A percentile compares a stretch with the other conserved stretches of the same genome.
These are phyloP conservation scores for Epinotia bilunana DNA, from an alignment of 2,888 invertebrate genomes.

Conservation along the genomic window DNA sequence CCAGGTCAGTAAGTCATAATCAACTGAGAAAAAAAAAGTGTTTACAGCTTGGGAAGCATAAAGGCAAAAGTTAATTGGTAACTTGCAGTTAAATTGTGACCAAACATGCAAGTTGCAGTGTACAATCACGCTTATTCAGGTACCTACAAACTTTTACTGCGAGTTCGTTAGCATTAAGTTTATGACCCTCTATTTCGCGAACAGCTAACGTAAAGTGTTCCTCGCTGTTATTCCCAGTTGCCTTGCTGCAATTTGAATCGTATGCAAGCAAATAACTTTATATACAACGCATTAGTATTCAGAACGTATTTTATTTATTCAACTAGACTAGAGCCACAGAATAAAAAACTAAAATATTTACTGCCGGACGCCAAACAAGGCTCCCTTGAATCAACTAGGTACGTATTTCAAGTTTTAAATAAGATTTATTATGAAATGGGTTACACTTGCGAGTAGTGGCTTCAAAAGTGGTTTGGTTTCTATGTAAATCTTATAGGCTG, in stretches of 20 bases:
- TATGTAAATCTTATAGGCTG: not conserved
- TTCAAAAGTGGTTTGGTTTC: not conserved
- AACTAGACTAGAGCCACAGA: constrained; percentile 25
- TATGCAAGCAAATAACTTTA: constrained; percentile 46
- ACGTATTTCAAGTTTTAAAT: not conserved
- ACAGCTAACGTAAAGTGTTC: constrained; percentile 30
- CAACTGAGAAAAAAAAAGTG: not conserved
- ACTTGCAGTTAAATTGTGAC: constrained; percentile 50
- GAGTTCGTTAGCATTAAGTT: constrained; percentile 33
- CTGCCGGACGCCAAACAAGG: constrained; percentile 2
- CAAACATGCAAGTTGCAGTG: constrained; percentile 53
- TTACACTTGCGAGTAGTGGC: not conserved
- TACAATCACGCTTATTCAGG: constrained; percentile 50
- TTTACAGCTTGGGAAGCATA: constrained; percentile 27
- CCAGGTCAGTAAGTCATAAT: constrained; percentile 8
- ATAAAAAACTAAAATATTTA: constrained; percentile 31
- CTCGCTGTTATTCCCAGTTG: constrained; percentile 44
- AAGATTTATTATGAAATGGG: not conserved
- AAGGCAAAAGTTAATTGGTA: constrained; percentile 39
- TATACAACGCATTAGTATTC: constrained; percentile 46
- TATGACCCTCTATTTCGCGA: constrained; percentile 24
- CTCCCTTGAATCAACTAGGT: constrained; percentile 2
- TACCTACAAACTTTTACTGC: constrained; percentile 45
- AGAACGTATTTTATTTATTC: constrained; percentile 40
- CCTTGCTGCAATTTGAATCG: constrained; percentile 49